Evolutionary conservation across 2,113 vertebrate species (phyloP), one percentile per base, ranked within the genome.

Genomic region (Oryzias woworae): DNA sequence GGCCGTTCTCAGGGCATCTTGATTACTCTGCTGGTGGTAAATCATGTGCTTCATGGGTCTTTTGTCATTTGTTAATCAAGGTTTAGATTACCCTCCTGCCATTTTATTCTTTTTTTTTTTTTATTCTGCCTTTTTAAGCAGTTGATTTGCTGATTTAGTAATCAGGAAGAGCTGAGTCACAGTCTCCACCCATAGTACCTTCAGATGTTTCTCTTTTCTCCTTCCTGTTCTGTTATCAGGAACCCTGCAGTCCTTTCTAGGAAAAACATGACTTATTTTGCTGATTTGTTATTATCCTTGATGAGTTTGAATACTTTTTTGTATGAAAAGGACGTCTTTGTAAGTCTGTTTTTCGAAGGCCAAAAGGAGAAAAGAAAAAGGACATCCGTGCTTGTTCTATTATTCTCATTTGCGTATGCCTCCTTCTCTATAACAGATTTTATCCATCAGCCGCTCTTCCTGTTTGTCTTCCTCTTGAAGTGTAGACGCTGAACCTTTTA

Each of bases 151-250:
- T 67, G 22, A 68, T 31, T 52, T 15, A 14, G 22, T 58, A 6
- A 14, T 58, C 41, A 43, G 1, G 48, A 12, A n/a, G 46, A 60
- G 61, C 52, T 81, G 69, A 77, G 61, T 79, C 81, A 83, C 13
- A 74, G 66, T 64, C 61, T 23, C 42, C 51, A 41, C 43, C 67
- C 62, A n/a, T 28, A 79, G 62, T 49, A n/a, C 78, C 75, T 61
- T 66, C 1, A 36, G 65, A 44, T 26, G 14, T 8, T 17, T 62
- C 43, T 54, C 15, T 1, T 51, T 28, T 70, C 53, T 16, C 52
- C 67, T 69, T 80, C 66, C 74, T 66, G 62, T 43, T 71, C 16
- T 44, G 58, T 52, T 8, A 62, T 7, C 26, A 4, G 0, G 1
- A 50, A 49, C 48, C 53, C 44, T 62, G 14, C 51, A 43, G 6